These are phyloP conservation scores for Nycticebus coucang DNA, from an alignment of 2,113 vertebrate genomes.

Conservation along the genomic window DNA sequence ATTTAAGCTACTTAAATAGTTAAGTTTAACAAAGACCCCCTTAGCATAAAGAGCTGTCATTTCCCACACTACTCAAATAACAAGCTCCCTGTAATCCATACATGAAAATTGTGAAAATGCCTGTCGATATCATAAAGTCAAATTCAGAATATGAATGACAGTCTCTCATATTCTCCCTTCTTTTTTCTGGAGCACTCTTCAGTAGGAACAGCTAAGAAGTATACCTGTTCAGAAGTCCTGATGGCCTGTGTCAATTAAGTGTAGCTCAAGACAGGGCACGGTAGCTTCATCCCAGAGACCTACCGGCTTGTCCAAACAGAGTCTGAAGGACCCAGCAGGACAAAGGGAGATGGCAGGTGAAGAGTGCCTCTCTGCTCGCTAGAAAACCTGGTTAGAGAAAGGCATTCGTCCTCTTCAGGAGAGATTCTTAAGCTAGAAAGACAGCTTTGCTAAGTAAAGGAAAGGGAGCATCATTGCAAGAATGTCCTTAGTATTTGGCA, in stretches of 20 bases:
- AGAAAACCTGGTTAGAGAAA: not conserved
- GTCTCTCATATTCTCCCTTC: not conserved
- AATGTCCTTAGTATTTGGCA: not conserved
- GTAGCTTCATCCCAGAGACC: not conserved
- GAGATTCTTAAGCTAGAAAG: not conserved
- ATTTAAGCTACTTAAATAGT: slow-evolving; percentile 10
- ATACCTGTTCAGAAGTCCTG: not conserved
- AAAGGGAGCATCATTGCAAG: not conserved
- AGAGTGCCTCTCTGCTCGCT: not conserved
- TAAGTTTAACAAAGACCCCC: not conserved
- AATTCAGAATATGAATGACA: not conserved
- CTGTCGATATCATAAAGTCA: not conserved
- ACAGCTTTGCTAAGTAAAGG: not conserved
- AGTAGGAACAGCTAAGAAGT: not conserved
- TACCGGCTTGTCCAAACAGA: not conserved
- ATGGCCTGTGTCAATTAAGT: not conserved
- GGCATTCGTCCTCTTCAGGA: not conserved
- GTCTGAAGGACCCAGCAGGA: not conserved
- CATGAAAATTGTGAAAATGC: not conserved
- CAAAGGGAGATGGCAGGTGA: not conserved
- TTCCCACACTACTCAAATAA: not conserved
- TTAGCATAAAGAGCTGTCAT: not conserved
- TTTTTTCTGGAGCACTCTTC: not conserved
- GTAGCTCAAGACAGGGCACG: not conserved
- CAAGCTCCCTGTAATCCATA: not conserved